Percentiles rank a stretch among this genome's conserved stretches.
Conservation (phyloP, 2,113 vertebrate species). For the Sinocyclocheilus grahami region DNA sequence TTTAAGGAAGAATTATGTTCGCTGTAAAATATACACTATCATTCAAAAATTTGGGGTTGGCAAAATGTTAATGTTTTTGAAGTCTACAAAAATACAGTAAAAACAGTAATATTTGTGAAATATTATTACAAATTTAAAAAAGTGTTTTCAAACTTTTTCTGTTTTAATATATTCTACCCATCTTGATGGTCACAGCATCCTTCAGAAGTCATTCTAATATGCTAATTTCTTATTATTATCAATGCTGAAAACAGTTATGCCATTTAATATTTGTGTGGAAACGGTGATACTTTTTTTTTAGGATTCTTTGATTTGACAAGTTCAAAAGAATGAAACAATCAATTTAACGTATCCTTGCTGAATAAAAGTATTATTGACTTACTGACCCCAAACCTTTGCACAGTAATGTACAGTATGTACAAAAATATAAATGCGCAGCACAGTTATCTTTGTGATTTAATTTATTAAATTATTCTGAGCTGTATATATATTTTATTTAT, state of each 20-base stretch:
- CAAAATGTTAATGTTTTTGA: not conserved
- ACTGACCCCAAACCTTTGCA: not conserved
- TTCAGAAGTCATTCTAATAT: too few species aligned
- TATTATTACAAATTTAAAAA: not conserved
- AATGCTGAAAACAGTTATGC: too few species aligned
- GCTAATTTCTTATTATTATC: too few species aligned
- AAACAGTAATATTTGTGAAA: not conserved
- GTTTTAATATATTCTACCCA: too few species aligned
- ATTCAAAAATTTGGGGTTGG: not conserved
- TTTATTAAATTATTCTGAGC: not conserved
- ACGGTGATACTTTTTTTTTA: too few species aligned
- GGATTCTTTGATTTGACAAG: not conserved
- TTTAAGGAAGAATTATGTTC: not conserved
- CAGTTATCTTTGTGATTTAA: not conserved
- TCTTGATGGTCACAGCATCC: too few species aligned
- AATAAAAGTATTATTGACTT: not conserved
- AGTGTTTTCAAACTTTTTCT: too few species aligned
- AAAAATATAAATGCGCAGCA: not conserved
- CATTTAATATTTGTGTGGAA: too few species aligned
- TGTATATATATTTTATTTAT: not conserved
- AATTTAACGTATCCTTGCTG: not conserved
- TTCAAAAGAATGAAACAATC: not conserved
- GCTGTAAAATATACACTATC: not conserved
- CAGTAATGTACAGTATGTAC: not conserved
- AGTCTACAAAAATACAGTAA: not conserved